Conservation (phyloP, 2,888 invertebrate genomes). For the Leptodirus hochenwartii region DNA sequence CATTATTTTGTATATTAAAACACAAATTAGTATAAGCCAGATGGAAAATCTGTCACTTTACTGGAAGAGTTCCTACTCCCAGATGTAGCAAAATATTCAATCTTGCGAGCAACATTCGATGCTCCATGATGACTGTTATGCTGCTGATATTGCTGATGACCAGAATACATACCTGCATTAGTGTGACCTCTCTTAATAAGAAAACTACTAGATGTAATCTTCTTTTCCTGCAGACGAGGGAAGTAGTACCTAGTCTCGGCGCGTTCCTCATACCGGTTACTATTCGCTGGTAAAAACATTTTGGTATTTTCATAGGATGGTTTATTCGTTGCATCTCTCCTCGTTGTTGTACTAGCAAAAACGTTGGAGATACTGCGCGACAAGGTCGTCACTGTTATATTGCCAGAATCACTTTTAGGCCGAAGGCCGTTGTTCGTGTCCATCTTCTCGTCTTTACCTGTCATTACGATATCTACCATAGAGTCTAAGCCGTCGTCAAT, state of each 20-base stretch:
- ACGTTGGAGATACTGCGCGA: constrained; percentile 19
- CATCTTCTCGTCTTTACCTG: constrained; percentile 20
- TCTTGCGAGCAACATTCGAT: constrained; percentile 20
- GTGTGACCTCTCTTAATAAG: constrained; percentile 41
- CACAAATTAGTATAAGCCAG: constrained; percentile 53
- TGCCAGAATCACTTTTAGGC: constrained; percentile 21
- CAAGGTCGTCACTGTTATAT: constrained; percentile 16
- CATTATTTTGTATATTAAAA: no score
- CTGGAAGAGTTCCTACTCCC: constrained; percentile 30
- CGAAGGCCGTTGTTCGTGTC: constrained; percentile 7
- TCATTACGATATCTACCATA: constrained; percentile 51
- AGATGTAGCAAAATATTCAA: constrained; percentile 23
- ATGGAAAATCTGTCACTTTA: constrained; percentile 55
- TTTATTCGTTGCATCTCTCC: constrained; percentile 7
- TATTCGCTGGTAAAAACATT: constrained; percentile 23
- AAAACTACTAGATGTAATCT: constrained; percentile 30
- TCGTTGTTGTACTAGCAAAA: constrained; percentile 10
- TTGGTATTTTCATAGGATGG: constrained; percentile 21
- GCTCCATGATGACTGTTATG: constrained; percentile 17
- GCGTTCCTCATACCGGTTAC: constrained; percentile 15
- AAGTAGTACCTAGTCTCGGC: constrained; percentile 28
- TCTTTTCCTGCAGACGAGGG: constrained; percentile 26
- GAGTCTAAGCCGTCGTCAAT: constrained; percentile 54
- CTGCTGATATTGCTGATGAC: constrained; percentile 26
- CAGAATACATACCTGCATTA: constrained; percentile 47